These are phyloP conservation scores for Glaucidium brasilianum DNA, from an alignment of 2,113 vertebrate species.

Conservation along the genomic window DNA sequence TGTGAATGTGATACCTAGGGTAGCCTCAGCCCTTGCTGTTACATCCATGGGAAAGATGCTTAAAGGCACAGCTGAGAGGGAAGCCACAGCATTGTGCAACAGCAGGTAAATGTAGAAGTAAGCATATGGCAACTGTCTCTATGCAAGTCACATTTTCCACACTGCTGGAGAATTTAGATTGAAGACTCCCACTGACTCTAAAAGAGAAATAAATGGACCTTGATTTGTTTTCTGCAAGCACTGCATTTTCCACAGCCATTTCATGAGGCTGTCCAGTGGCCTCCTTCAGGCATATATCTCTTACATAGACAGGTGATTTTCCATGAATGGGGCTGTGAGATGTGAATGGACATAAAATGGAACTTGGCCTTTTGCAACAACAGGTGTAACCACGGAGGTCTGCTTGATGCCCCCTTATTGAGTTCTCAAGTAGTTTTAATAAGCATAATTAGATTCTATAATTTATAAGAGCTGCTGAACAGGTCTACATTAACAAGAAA, in stretches of 20 bases:
- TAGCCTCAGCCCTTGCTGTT: background rate
- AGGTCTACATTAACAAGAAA: background rate
- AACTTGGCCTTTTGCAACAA: background rate
- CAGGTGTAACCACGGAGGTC: background rate
- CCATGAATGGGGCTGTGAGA: background rate
- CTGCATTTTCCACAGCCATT: slow-evolving; percentile 1
- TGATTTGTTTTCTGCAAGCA: slow-evolving; percentile 17
- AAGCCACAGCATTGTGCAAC: background rate
- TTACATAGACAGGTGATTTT: background rate
- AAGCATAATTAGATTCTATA: background rate
- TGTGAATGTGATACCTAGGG: fast-evolving
- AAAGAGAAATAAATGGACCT: slow-evolving; percentile 38
- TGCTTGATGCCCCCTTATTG: background rate
- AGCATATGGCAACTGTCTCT: background rate
- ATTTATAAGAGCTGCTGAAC: background rate
- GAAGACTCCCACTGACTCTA: slow-evolving; percentile 14
- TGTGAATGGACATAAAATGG: background rate
- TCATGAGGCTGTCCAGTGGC: background rate
- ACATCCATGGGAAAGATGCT: background rate
- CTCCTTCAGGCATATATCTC: background rate
- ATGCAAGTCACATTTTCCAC: slow-evolving; percentile 43
- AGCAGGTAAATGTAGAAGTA: background rate
- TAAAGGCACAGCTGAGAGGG: background rate
- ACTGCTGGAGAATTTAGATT: slow-evolving; percentile 28
- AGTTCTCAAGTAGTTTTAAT: background rate